Evolutionary conservation across 2,888 invertebrate species (phyloP), one percentile per base, ranked within the genome.

Genomic region (Tenthredo notha): DNA sequence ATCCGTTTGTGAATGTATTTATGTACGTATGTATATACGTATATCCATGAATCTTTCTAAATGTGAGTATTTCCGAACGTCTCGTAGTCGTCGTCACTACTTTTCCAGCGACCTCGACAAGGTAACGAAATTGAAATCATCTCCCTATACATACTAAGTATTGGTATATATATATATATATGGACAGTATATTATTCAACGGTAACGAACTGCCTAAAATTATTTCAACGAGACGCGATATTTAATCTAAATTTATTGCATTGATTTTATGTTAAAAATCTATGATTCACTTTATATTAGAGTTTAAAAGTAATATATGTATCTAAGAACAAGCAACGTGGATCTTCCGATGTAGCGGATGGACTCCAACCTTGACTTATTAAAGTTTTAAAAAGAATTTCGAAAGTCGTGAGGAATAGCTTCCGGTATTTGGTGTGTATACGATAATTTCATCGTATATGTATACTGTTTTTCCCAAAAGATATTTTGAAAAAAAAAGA

Each of bases 111-210:
- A 90, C 90, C 89, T 87, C 88, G 87, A 87, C 88, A 87, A 89
- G 87, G 88, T 87, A 90, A 90, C 89, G 89, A 90, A 90, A 89
- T 87, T 86, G 88, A 88, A 90, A 89, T 86, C 87, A 61, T 86
- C 89, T 88, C 85, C 87, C 80, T 54, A 29, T 29, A 21, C 33
- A 33, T 18, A 6, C 18, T 67, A 33, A 33, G 33, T 33, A 33
- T 33, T 4, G 86, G 83, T 86, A 4, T 33, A 33, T 33, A 33
- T 33, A 33, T 33, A 33, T 33, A 33, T 33, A 33, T 33, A n/a
- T n/a, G n/a, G n/a, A 58, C n/a, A 2, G 21, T 7, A n/a, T 4
- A 58, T 58, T 18, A 67, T 67, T 18, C 29, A 67, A 67, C 18
- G 5, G 33, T 7, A 6, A 67, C 18, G 12, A 7, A 12, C 12